A percentile compares a stretch with the other conserved stretches of the same genome.
Conservation (phyloP, 2,113 vertebrate genomes). For the Phyllostomus hastatus region DNA sequence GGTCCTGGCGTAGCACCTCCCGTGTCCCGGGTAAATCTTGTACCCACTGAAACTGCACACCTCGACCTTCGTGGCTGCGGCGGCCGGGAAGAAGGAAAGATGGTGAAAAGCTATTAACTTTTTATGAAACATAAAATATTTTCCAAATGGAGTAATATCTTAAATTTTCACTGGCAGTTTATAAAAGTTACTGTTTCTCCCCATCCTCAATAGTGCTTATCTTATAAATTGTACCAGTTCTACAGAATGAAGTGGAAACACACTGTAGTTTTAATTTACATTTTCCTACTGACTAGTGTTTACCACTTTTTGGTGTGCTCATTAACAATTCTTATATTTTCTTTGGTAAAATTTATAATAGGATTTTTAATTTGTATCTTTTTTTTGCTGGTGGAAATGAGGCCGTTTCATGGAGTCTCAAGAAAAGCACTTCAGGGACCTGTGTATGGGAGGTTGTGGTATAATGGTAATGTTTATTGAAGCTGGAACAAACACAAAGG, state of each 20-base stretch:
- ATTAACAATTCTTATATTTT: background rate
- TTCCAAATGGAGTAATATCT: background rate
- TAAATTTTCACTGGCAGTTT: background rate
- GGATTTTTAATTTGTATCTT: background rate
- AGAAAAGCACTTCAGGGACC: no score
- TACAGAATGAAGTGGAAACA: background rate
- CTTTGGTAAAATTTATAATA: background rate
- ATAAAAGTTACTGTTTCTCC: background rate
- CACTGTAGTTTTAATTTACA: background rate
- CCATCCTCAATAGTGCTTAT: background rate
- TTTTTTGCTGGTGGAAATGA: no score
- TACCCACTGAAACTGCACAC: no score
- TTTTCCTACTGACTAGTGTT: background rate
- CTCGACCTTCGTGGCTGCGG: no score
- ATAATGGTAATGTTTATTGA: no score
- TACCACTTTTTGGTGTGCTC: background rate
- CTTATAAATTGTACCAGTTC: background rate
- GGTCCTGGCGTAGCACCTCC: no score
- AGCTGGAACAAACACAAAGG: no score
- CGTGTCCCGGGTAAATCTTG: no score
- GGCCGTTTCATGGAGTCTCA: no score
- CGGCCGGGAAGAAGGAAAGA: no score
- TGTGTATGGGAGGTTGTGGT: no score
- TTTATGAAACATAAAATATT: background rate
- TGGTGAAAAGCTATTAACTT: no score